Percentiles rank a stretch among this genome's conserved stretches.
These are phyloP conservation scores for Cylas formicarius DNA, from an alignment of 1,140 invertebrate genomes.

Conservation along the genomic window DNA sequence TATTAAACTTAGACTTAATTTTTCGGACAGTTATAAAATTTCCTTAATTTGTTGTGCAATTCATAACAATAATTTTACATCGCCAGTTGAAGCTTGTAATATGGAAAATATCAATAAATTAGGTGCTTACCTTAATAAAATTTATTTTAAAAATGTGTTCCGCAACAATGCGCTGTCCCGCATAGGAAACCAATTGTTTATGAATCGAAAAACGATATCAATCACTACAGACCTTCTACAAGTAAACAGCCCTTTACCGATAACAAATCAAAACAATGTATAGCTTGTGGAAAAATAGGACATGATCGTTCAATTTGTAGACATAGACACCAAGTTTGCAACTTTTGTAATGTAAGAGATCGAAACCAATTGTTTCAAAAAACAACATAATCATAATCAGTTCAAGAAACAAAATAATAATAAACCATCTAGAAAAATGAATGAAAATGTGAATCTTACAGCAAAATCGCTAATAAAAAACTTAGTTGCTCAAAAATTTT, in stretches of 20 bases:
- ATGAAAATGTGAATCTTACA: slow-evolving; percentile 5
- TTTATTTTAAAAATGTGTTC: neutral
- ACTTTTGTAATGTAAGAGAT: slow-evolving; percentile 1
- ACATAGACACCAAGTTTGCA: slow-evolving; percentile 5
- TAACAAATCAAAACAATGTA: slow-evolving; percentile 4
- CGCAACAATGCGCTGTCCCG: neutral
- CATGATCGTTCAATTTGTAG: slow-evolving; percentile 3
- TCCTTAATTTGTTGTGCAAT: slow-evolving; percentile 7
- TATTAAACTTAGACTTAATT: slow-evolving; percentile 1
- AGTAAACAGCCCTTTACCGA: neutral
- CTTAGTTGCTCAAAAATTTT: slow-evolving; percentile 1
- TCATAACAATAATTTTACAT: neutral
- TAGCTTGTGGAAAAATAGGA: slow-evolving; percentile 1
- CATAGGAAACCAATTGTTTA: neutral
- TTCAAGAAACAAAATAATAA: neutral
- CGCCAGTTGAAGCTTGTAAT: slow-evolving; percentile 8
- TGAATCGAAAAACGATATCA: neutral
- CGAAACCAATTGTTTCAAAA: slow-evolving; percentile 5
- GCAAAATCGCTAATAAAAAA: slow-evolving; percentile 5
- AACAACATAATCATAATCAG: neutral
- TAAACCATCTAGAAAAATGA: neutral
- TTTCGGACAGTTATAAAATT: slow-evolving; percentile 10
- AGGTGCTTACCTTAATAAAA: slow-evolving; percentile 11
- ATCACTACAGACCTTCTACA: neutral
- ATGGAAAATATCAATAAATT: slow-evolving; percentile 3